Conservation (phyloP, 1,140 invertebrate genomes). For the Neodiprion virginianus region DNA sequence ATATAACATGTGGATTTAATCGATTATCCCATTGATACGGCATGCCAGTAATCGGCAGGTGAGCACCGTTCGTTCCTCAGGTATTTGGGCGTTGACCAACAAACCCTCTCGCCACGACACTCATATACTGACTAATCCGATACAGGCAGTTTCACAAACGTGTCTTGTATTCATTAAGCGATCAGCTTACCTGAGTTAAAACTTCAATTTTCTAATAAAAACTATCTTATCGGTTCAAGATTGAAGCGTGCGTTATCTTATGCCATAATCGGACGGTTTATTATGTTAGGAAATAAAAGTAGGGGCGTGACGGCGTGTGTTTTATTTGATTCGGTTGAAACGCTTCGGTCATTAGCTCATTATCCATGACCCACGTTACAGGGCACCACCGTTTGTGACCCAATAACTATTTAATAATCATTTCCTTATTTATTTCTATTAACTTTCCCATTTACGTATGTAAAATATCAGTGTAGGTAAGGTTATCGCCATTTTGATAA, state of each 20-base stretch:
- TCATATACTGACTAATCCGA: not conserved
- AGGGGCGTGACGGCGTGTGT: not conserved
- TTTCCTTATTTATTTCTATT: too few relatives aligned
- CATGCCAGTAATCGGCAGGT: not conserved
- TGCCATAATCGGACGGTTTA: not conserved
- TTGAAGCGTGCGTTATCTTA: too few relatives aligned
- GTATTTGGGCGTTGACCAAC: constrained; percentile 6
- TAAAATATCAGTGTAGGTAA: too few relatives aligned
- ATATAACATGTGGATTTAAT: not conserved
- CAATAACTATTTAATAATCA: too few relatives aligned
- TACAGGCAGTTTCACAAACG: not conserved
- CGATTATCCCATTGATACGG: not conserved
- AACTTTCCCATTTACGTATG: too few relatives aligned
- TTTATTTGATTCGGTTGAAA: not conserved
- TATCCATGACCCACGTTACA: too few relatives aligned
- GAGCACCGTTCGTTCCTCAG: not conserved
- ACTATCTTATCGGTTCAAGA: too few relatives aligned
- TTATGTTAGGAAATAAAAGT: not conserved
- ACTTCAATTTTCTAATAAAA: too few relatives aligned
- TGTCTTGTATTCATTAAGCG: too few relatives aligned
- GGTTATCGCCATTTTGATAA: too few relatives aligned
- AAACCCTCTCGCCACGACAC: not conserved
- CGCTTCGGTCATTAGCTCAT: not conserved
- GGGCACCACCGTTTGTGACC: too few relatives aligned
- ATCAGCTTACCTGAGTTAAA: too few relatives aligned